phyloP scores from a whole-genome alignment of 1,140 invertebrate species.

The Drosophila pseudoobscura region DNA sequence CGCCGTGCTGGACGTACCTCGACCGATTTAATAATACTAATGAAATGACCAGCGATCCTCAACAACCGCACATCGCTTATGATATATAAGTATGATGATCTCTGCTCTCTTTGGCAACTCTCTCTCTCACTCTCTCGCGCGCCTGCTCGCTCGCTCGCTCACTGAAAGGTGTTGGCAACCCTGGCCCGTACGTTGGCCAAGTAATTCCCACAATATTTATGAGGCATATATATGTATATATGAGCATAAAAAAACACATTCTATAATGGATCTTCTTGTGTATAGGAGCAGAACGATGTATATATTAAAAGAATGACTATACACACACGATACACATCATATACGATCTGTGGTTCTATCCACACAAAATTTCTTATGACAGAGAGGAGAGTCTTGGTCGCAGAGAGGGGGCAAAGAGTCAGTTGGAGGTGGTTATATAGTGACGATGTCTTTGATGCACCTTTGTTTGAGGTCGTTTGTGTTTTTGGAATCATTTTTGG shows the following conservation, averaged over 20 bases:
- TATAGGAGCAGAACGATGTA: slow-evolving; percentile 16
- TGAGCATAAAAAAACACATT: slow-evolving; percentile 74
- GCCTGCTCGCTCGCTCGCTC: slow-evolving; percentile 5
- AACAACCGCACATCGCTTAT: slow-evolving; percentile 43
- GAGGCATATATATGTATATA: slow-evolving; percentile 45
- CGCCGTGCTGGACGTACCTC: slow-evolving; percentile 79
- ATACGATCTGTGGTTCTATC: slow-evolving; percentile 12
- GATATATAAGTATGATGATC: slow-evolving; percentile 53
- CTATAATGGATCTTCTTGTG: slow-evolving; percentile 65
- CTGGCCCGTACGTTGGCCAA: slow-evolving; percentile 63
- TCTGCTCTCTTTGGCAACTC: not conserved
- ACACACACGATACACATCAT: slow-evolving; percentile 10
- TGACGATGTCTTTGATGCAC: slow-evolving; percentile 55
- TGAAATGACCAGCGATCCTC: slow-evolving; percentile 58
- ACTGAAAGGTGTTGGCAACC: slow-evolving; percentile 48
- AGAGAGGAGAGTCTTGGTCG: not conserved
- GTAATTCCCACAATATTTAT: slow-evolving; percentile 78
- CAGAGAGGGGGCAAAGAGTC: slow-evolving; percentile 4
- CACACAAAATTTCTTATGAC: slow-evolving; percentile 2
- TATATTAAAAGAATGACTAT: slow-evolving; percentile 19
- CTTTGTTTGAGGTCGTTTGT: slow-evolving; percentile 68
- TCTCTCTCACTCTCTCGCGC: not conserved
- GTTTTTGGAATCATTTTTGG: slow-evolving; percentile 44
- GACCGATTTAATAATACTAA: slow-evolving; percentile 83
- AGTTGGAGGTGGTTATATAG: slow-evolving; percentile 15